These are phyloP conservation scores for Tachuris rubrigastra DNA, from an alignment of 2,113 vertebrate genomes.

Conservation along the genomic window DNA sequence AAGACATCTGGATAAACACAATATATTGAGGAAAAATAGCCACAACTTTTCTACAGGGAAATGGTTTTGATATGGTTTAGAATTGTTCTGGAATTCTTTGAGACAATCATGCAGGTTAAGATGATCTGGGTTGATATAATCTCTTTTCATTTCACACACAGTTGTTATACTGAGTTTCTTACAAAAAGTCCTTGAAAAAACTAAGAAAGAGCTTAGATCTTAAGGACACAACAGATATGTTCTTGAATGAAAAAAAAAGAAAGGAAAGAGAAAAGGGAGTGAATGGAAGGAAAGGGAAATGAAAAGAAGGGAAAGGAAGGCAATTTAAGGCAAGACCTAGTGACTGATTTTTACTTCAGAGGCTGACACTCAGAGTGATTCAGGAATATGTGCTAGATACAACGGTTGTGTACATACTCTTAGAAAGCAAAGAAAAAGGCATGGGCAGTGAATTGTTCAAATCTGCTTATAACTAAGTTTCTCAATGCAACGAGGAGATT, in stretches of 20 bases:
- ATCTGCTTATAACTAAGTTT: background rate
- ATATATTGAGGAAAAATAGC: background rate
- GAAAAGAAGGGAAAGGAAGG: background rate
- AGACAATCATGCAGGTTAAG: background rate
- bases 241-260: background rate
- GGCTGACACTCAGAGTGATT: background rate
- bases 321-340: background rate
- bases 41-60: background rate
- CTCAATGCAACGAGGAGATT: background rate
- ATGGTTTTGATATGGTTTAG: background rate
- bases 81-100: background rate
- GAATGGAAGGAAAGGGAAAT: background rate
- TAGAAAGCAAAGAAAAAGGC: background rate
- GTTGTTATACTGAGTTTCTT: background rate
- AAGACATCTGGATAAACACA: accelerated
- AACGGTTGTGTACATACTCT: background rate
- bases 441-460: background rate
- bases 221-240: background rate
- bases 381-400: background rate
- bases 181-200: background rate
- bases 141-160: background rate
- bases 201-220: background rate
- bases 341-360: background rate
- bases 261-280: background rate
- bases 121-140: background rate